Evolutionary conservation across 1,140 invertebrate species (phyloP), one percentile per base, ranked within the genome.

Genomic region (Drosophila repletoides): DNA sequence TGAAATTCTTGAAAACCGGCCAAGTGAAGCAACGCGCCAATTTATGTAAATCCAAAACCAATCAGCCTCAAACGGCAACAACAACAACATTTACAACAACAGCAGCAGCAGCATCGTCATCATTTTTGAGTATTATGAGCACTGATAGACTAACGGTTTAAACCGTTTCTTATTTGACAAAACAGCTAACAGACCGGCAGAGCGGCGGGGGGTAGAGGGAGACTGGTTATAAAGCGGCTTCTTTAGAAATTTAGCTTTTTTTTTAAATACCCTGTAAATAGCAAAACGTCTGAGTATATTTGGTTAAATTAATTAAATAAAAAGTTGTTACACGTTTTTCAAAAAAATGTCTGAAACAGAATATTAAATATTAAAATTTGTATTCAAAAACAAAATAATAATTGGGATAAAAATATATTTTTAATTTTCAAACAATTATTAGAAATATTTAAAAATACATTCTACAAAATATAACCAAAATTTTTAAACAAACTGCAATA

Each of bases 31-130:
- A 69, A 72, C 64, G 70, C 65, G 77, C 77, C 79, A 83, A 83
- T 83, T 83, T 83, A 83, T 83, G 77, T 83, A 83, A 83, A 83
- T 83, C 77, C 69, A 83, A 83, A 77, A 84, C 77, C 77, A 83
- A 83, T 83, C 77, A 83, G 79, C 71, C 67, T 70, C 48, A 70
- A 72, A 68, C 69, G 43, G 43, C 65, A 72, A 68, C 56, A 56
- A 46, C 61, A 69, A 9, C 48, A 56, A 22, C 58, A 41, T 3
- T 56, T 59, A 33, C 40, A 45, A 15, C 40, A 53, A 1, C 65
- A 59, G 9, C 51, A 68, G 14, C 59, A 66, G 14, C 70, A 26
- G 40, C 64, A 26, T 46, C 36, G 51, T 56, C 51, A 71, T 61
- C 58, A 61, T 77, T 61, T n/a, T 53, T 65, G 45, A 63, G 68